These are phyloP conservation scores for Apoda limacodes DNA, from an alignment of 2,888 invertebrate species.

Conservation along the genomic window DNA sequence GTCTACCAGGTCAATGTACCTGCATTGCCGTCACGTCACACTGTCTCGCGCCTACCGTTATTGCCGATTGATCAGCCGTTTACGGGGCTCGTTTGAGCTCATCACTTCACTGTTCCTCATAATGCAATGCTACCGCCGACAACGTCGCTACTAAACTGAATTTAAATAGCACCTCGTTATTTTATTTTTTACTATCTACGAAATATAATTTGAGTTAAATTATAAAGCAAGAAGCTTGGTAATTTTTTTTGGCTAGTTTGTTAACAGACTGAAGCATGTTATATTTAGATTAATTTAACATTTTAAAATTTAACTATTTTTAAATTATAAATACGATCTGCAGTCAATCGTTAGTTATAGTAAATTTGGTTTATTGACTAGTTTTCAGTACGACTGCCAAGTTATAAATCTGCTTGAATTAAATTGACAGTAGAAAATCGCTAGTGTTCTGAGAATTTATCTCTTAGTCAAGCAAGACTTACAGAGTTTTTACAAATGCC, in stretches of 20 bases:
- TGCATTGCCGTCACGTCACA: conserved; percentile 30
- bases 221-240: conserved; percentile 24
- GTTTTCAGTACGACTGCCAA: conserved; percentile 24
- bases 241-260: conserved; percentile 33
- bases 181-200: too few relatives aligned
- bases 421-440: too few relatives aligned
- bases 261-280: too few relatives aligned
- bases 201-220: too few relatives aligned
- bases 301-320: too few relatives aligned
- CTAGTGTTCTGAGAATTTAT: too few relatives aligned
- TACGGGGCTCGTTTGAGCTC: conserved; percentile 36
- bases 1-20: conserved; percentile 12
- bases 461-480: conserved; percentile 2
- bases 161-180: too few relatives aligned
- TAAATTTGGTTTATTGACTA: too few relatives aligned
- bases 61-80: conserved; percentile 35
- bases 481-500: conserved; percentile 34
- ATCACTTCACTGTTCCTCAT: conserved; percentile 35
- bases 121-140: conserved; percentile 30
- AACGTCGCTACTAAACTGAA: too few relatives aligned
- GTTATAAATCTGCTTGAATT: conserved; percentile 23
- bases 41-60: conserved; percentile 35
- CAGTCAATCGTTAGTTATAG: too few relatives aligned
- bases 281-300: too few relatives aligned
- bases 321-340: too few relatives aligned